Evolutionary conservation across 2,888 invertebrate genomes (phyloP).

Genomic region (Gymnoscelis rufifasciata): DNA sequence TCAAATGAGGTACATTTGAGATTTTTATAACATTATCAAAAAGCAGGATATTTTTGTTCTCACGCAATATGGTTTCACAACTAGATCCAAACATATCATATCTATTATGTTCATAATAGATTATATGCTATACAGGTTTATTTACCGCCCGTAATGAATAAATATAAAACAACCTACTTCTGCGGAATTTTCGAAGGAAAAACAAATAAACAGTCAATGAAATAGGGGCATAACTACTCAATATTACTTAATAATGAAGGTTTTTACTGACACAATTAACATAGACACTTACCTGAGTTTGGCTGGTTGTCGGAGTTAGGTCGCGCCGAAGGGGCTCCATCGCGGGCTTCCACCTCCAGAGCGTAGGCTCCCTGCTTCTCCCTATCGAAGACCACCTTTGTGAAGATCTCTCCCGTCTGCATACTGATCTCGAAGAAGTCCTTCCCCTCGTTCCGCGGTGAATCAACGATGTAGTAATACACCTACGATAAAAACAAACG

Average conservation of each 20-base stretch:
- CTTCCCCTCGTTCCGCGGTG: conserved; percentile 94
- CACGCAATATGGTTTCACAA: conserved; percentile 2
- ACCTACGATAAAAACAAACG: conserved; percentile 80
- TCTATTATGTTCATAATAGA: no score
- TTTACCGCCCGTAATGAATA: conserved; percentile 14
- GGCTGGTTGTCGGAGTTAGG: conserved; percentile 96
- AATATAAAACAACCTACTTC: conserved; percentile 12
- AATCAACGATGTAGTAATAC: conserved; percentile 95
- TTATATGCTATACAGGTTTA: conserved; percentile 13
- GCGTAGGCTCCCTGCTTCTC: conserved; percentile 99
- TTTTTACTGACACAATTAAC: conserved; percentile 1
- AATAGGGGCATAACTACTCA: no score
- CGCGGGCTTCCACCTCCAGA: conserved; percentile 96
- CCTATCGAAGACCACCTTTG: conserved; percentile 96
- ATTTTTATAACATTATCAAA: conserved; percentile 12
- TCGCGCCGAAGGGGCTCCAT: conserved; percentile 96
- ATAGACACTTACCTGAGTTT: conserved; percentile 88
- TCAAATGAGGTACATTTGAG: conserved; percentile 14
- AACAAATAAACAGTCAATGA: no score
- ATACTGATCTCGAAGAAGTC: conserved; percentile 98
- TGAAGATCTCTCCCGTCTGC: conserved; percentile 96
- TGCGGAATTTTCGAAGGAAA: conserved; percentile 5
- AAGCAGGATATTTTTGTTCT: neutral
- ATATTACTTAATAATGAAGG: no score
- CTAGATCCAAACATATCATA: conserved; percentile 13